Evolutionary conservation across 2,888 invertebrate genomes (phyloP), one percentile per base, ranked within the genome.

Genomic region (Synergus japonicus): DNA sequence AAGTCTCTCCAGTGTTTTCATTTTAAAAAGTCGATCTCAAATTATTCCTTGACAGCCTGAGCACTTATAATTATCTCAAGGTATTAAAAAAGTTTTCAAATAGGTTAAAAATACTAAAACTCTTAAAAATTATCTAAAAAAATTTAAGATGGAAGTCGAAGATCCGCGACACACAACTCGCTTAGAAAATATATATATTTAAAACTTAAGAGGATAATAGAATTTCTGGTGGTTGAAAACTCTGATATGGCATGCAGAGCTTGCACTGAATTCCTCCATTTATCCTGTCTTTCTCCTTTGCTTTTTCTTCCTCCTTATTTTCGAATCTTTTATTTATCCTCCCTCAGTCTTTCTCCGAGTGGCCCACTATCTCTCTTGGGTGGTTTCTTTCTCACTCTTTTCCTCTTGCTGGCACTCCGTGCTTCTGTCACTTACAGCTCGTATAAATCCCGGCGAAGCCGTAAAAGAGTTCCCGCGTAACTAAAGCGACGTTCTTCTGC

Each of bases 361-460:
- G 49, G 77, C 76, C 46, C 73, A 18, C 60, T 63, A 37, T 77
- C 78, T 54, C 67, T 44, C 18, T 66, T 49, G 22, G 46, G 13
- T 22, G 18, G 15, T 13, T 29, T 49, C 69, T 29, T 76, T 79
- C 29, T 22, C 44, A 63, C 66, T 73, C 81, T 78, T 78, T 83
- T 81, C 83, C 76, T 76, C 81, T 78, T 78, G 65, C 67, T 78
- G 76, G 80, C 81, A 85, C 83, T 83, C 82, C 78, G 82, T 84
- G 84, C 86, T 87, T 85, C 87, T 88, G 89, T 89, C 89, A 89
- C 87, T 90, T 89, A 86, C 90, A 89, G 87, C 83, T 83, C 88
- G 88, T 87, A 90, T 90, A 89, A 90, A 90, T 90, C 89, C 85
- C 83, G 79, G 79, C 79, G 81, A 84, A 85, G 85, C 85, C 87